Evolutionary conservation across 2,113 vertebrate genomes (phyloP).

Genomic region (Mesembrinibis cayennensis): DNA sequence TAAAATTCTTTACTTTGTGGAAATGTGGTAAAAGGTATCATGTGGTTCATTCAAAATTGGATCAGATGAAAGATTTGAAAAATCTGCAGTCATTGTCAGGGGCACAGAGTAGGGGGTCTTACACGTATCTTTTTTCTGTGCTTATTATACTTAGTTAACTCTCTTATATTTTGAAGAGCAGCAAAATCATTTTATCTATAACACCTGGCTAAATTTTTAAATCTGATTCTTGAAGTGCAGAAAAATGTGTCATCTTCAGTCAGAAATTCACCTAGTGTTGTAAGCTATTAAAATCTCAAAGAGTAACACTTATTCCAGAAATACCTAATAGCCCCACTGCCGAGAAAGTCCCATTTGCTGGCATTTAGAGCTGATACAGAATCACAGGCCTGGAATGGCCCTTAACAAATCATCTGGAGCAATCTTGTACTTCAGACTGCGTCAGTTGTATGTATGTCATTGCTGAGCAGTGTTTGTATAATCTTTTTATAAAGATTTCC

Average conservation of each 20-base stretch:
- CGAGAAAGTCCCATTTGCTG: neutral
- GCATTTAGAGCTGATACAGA: neutral
- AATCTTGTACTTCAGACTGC: neutral
- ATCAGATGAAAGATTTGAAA: neutral
- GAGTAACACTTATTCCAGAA: neutral
- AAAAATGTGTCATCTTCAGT: neutral
- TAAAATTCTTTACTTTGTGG: constrained; percentile 2
- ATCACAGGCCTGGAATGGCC: neutral
- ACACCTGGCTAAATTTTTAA: neutral
- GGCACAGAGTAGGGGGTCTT: neutral
- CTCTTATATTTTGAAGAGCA: neutral
- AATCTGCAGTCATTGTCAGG: neutral
- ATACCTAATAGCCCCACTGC: neutral
- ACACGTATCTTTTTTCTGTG: neutral
- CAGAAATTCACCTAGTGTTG: neutral
- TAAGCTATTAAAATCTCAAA: constrained; percentile 9
- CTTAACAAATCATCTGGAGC: neutral
- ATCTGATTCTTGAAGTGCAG: neutral
- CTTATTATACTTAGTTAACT: neutral
- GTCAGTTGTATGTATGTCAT: neutral
- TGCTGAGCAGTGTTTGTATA: neutral
- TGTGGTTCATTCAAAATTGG: neutral
- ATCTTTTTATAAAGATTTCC: neutral
- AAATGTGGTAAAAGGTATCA: neutral
- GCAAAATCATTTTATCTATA: neutral